Conservation (phyloP, 2,797 vertebrate species). For the Mastacembelus armatus region DNA sequence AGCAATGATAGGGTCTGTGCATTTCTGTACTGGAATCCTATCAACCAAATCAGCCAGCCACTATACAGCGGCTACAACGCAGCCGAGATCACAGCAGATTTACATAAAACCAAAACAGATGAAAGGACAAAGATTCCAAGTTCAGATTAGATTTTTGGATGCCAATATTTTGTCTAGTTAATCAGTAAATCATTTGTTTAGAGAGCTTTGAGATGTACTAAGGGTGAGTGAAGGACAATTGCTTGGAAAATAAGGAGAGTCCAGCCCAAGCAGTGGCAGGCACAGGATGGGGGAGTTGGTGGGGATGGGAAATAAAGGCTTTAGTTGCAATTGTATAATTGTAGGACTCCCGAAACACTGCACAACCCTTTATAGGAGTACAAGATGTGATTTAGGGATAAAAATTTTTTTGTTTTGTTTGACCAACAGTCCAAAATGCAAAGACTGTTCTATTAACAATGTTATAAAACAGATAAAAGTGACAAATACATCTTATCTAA, state of each 20-base stretch:
- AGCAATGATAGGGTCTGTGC: not conserved
- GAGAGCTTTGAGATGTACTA: constrained; percentile 26
- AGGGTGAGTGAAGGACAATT: constrained; percentile 27
- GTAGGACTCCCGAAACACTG: not conserved
- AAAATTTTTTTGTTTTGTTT: not conserved
- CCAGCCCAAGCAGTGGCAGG: constrained; percentile 20
- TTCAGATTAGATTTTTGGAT: constrained; percentile 11
- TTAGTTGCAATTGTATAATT: constrained; percentile 11
- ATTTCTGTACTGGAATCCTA: constrained; percentile 28
- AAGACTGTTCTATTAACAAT: too few species aligned
- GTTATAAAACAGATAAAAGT: not conserved
- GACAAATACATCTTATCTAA: too few species aligned
- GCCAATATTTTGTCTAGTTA: constrained; percentile 59
- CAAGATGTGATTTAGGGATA: not conserved
- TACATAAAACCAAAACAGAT: not conserved
- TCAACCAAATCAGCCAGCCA: constrained; percentile 24
- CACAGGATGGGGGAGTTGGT: constrained; percentile 18
- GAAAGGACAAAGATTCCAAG: not conserved
- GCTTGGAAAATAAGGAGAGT: constrained; percentile 31
- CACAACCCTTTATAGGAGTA: not conserved
- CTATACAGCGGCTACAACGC: constrained; percentile 18
- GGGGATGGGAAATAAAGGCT: constrained; percentile 47
- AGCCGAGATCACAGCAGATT: not conserved
- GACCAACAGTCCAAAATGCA: not conserved
- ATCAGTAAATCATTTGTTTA: constrained; percentile 42